Conservation (phyloP, 2,797 vertebrate genomes). For the Sparidentex hasta region DNA sequence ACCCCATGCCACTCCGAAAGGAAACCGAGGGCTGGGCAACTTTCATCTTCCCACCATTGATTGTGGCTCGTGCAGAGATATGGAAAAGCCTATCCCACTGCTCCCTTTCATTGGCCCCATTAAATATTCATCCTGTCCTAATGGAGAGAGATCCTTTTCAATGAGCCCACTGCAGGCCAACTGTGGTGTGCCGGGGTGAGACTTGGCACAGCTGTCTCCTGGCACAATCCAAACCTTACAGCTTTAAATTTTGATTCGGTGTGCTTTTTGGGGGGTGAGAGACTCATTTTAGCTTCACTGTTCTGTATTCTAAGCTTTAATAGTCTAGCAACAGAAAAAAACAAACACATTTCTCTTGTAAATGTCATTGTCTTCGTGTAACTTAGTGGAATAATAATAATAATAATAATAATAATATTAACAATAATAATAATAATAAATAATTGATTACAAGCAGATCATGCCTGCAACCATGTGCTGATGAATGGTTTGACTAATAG, state of each 20-base stretch:
- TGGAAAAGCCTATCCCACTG: constrained; percentile 84
- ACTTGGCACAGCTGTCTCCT: constrained; percentile 65
- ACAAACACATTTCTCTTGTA: background rate
- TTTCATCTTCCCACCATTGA: constrained; percentile 86
- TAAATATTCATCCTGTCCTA: constrained; percentile 85
- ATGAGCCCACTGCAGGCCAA: constrained; percentile 69
- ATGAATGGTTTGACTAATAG: no score
- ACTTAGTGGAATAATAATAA: background rate
- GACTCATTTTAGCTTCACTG: background rate
- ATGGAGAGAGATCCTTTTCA: constrained; percentile 78
- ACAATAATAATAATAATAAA: no score
- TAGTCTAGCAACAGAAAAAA: background rate
- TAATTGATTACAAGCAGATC: background rate
- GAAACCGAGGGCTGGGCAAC: constrained; percentile 76
- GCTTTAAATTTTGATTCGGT: constrained; percentile 29
- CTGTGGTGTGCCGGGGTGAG: constrained; percentile 57
- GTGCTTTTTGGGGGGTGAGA: background rate
- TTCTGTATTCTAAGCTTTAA: background rate
- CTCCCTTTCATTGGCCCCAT: constrained; percentile 85
- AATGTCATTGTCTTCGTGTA: background rate
- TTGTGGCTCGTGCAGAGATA: constrained; percentile 84
- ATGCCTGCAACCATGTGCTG: background rate
- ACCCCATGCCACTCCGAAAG: constrained; percentile 82
- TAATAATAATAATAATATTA: no score
- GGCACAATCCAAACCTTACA: constrained; percentile 33